Conservation (phyloP, 2,113 vertebrate genomes). For the Vidua chalybeata region DNA sequence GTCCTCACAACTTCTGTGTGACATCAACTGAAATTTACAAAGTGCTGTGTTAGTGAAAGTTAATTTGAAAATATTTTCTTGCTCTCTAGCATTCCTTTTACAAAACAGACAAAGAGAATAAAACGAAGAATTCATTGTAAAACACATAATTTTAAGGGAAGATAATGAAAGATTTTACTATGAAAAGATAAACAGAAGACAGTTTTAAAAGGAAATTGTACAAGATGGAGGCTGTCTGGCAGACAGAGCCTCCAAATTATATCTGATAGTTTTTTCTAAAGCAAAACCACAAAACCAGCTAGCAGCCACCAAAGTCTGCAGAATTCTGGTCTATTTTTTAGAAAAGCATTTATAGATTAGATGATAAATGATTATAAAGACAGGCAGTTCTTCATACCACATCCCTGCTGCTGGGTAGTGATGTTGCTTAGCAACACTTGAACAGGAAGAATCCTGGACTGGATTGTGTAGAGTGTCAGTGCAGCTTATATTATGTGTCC, state of each 20-base stretch:
- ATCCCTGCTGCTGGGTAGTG: constrained; percentile 56
- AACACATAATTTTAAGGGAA: background rate
- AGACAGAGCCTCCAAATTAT: background rate
- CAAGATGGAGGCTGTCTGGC: background rate
- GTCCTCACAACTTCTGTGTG: background rate
- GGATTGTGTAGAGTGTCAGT: constrained; percentile 29
- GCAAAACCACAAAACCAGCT: background rate
- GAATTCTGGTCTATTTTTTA: constrained; percentile 45
- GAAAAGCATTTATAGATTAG: constrained; percentile 50
- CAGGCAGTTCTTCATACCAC: constrained; percentile 39
- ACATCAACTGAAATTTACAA: background rate
- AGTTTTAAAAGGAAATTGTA: background rate
- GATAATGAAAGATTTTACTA: background rate
- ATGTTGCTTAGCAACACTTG: constrained; percentile 74
- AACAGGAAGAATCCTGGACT: constrained; percentile 41
- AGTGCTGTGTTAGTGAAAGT: background rate
- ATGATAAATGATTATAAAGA: constrained; percentile 54
- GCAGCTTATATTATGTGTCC: constrained; percentile 25
- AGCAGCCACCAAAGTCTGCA: background rate
- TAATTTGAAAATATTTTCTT: background rate
- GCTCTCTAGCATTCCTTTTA: background rate
- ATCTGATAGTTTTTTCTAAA: background rate
- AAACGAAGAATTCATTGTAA: background rate
- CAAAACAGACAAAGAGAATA: background rate
- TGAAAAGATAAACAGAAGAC: background rate